phyloP scores from a whole-genome alignment of 1,140 invertebrate species.

The Drosophila elegans region DNA sequence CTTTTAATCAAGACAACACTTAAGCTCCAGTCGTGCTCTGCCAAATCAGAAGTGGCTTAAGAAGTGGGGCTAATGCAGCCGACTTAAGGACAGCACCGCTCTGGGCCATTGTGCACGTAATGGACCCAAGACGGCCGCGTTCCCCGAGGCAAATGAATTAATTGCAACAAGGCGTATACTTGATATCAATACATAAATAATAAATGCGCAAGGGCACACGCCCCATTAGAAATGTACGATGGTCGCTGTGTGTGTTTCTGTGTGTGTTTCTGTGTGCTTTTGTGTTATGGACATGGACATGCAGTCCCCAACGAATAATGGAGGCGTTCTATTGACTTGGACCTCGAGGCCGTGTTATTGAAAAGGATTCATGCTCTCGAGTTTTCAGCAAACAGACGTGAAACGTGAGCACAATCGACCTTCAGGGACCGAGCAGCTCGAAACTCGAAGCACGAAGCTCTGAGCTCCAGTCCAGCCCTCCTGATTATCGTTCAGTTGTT shows the following conservation, averaged over 20 bases:
- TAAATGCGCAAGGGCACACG: constrained; percentile 46
- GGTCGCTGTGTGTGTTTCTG: constrained; percentile 6
- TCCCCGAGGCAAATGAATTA: constrained; percentile 69
- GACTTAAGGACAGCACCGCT: constrained; percentile 27
- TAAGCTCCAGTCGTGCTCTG: constrained; percentile 16
- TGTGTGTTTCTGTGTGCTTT: background rate
- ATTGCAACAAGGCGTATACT: constrained; percentile 69
- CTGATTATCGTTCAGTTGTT: constrained; percentile 62
- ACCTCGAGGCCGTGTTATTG: constrained; percentile 61
- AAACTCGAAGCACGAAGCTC: constrained; percentile 10
- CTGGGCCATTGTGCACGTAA: constrained; percentile 40
- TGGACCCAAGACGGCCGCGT: constrained; percentile 28
- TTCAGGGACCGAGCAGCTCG: constrained; percentile 46
- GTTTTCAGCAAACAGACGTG: constrained; percentile 54
- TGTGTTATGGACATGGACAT: constrained; percentile 36
- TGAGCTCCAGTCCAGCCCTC: constrained; percentile 21
- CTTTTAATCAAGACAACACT: background rate
- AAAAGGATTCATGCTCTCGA: constrained; percentile 65
- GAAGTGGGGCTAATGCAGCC: constrained; percentile 18
- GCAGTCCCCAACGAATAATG: constrained; percentile 54
- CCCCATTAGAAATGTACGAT: constrained; percentile 37
- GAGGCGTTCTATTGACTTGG: constrained; percentile 66
- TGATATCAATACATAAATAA: constrained; percentile 80
- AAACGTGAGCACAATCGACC: constrained; percentile 61
- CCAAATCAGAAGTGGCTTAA: constrained; percentile 13